These are phyloP conservation scores for Connochaetes taurinus DNA, from an alignment of 2,113 vertebrate species.

Conservation along the genomic window DNA sequence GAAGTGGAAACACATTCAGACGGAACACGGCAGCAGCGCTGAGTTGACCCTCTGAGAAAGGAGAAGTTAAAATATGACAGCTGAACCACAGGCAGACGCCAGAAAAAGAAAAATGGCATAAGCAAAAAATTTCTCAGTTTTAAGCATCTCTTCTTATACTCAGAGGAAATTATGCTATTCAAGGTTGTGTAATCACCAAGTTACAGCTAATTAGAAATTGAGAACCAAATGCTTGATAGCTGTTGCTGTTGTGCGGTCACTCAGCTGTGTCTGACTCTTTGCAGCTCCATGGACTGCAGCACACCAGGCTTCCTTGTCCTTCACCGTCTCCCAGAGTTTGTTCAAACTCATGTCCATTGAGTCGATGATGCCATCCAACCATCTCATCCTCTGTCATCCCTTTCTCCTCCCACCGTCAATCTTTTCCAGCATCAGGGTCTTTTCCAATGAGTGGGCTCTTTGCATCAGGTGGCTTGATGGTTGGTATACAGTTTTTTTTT, in stretches of 20 bases:
- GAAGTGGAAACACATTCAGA: not conserved
- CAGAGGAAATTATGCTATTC: not conserved
- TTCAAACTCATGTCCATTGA: not conserved
- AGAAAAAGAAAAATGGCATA: not conserved
- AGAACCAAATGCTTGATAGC: not conserved
- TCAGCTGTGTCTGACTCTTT: not conserved
- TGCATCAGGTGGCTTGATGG: not conserved
- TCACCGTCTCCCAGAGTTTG: not conserved
- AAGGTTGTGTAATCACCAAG: not conserved
- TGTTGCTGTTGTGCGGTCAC: not conserved
- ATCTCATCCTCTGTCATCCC: not conserved
- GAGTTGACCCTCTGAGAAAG: not conserved
- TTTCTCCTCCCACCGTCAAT: not conserved
- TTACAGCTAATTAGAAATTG: not conserved
- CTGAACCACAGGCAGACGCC: not conserved
- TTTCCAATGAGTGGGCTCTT: not conserved
- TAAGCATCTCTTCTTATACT: not conserved
- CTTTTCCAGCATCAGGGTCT: not conserved
- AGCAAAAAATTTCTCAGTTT: not conserved
- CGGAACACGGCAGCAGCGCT: not conserved
- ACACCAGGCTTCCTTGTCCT: not conserved
- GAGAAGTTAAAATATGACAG: not conserved
- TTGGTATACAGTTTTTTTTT: fast-evolving
- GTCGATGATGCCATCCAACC: not conserved
- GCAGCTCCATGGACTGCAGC: not conserved